Conservation (phyloP, 2,113 vertebrate species). For the Peromyscus californicus region DNA sequence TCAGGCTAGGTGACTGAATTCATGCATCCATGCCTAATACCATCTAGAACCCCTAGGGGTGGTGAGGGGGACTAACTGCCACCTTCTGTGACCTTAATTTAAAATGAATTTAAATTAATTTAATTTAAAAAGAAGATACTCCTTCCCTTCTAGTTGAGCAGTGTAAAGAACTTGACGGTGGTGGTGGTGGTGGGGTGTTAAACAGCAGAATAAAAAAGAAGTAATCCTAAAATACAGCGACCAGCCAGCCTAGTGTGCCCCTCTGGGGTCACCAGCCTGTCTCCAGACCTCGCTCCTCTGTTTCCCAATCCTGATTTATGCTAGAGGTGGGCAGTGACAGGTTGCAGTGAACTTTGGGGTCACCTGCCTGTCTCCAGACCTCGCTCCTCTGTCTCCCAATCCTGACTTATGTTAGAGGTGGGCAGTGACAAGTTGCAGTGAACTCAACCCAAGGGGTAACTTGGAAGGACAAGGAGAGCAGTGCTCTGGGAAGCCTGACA, state of each 20-base stretch:
- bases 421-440: neutral
- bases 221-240: neutral
- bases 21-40: conserved; percentile 17
- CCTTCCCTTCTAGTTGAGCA: conserved; percentile 39
- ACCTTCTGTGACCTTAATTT: conserved; percentile 40
- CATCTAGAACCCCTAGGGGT: conserved; percentile 22
- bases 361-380: neutral
- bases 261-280: neutral
- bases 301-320: neutral
- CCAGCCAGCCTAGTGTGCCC: neutral
- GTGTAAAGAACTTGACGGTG: neutral
- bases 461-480: neutral
- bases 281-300: neutral
- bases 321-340: neutral
- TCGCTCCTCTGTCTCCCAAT: neutral
- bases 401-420: rapidly evolving
- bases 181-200: neutral
- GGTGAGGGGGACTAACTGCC: neutral
- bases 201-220: neutral
- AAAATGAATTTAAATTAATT: neutral
- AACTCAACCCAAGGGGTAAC: neutral
- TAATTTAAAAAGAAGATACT: neutral
- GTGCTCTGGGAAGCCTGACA: neutral
- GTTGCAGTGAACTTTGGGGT: neutral
- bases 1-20: neutral